Base-by-base conservation (phyloP, 2,888 invertebrate species). In the Mimachlamys varia region DNA sequence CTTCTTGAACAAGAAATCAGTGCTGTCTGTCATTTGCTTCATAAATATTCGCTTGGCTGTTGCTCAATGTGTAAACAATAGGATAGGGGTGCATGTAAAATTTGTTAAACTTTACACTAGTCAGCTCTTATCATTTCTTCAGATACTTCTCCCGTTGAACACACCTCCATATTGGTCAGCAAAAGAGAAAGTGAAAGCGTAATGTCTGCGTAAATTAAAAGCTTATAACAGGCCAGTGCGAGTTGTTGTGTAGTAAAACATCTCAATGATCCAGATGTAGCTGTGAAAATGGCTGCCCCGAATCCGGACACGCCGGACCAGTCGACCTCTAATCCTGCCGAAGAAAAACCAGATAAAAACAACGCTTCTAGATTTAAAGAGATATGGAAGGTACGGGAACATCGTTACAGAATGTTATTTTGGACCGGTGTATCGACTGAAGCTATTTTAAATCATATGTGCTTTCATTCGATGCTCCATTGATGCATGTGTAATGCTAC, bases 241-340 rank as follows among this genome's bases (percentile, higher is more conserved):
- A 13, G 44, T 44, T 7, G 7, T 44, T 7, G 44, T 44, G 44
- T 44, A 44, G 12, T 33, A 27, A 76, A 76, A 76, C 76, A 10
- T 76, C 17, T 33, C 0, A 12, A 76, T 19, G 58, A 76, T 33
- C 33, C 27, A 10, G 76, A 76, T 12, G 15, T 33, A 76, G 4
- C 33, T 33, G 17, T 33, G 44, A 92, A 92, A 37, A 93, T 92
- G 92, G 91, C 92, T 53, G 92, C 92, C 55, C 76, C 92, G 91
- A 89, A 19, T 53, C 58, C 27, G 0, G 89, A 88, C 27, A 33
- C 89, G 19, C 88, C 87, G 62, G 76, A 55, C 44, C 87, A 89
- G 50, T 87, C 87, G 89, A 89, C 44, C n/a, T 50, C 55, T 55
- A 53, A 89, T 19, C 33, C n/a, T n/a, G 38, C 22, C n/a, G 53